These are phyloP conservation scores for Chitala chitala DNA, from an alignment of 2,113 vertebrate species.

Conservation along the genomic window DNA sequence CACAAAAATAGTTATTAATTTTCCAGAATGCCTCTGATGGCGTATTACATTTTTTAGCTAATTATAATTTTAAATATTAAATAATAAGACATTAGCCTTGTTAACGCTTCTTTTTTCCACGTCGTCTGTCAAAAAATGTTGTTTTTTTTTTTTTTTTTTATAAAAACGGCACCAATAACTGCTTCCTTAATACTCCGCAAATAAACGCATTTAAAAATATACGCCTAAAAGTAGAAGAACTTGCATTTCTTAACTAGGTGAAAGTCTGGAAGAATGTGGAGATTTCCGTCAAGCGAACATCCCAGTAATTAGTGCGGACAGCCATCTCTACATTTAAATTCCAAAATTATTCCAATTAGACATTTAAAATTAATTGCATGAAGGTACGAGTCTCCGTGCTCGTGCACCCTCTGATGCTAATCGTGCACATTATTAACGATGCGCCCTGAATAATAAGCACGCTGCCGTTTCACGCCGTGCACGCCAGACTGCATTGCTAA, in stretches of 20 bases:
- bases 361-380: slow-evolving; percentile 61
- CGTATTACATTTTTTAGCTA: neutral
- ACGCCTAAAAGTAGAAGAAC: neutral
- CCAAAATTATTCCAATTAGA: slow-evolving; percentile 9
- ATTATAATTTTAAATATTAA: neutral
- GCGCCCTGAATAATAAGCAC: neutral
- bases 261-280: neutral
- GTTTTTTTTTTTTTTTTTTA: no score
- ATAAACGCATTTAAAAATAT: neutral
- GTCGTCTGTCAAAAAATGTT: neutral
- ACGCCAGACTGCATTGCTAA: neutral
- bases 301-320: neutral
- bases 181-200: neutral
- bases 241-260: neutral
- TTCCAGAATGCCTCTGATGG: neutral
- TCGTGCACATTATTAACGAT: neutral
- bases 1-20: neutral
- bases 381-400: slow-evolving; percentile 52
- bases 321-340: neutral
- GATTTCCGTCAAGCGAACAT: neutral
- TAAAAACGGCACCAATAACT: neutral
- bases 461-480: no score
- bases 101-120: slow-evolving; percentile 14
- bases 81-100: neutral
- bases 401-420: neutral